A percentile compares a stretch with the other conserved stretches of the same genome.
Evolutionary conservation across 2,113 vertebrate genomes (phyloP).

Genomic region (Muscicapa adusta): DNA sequence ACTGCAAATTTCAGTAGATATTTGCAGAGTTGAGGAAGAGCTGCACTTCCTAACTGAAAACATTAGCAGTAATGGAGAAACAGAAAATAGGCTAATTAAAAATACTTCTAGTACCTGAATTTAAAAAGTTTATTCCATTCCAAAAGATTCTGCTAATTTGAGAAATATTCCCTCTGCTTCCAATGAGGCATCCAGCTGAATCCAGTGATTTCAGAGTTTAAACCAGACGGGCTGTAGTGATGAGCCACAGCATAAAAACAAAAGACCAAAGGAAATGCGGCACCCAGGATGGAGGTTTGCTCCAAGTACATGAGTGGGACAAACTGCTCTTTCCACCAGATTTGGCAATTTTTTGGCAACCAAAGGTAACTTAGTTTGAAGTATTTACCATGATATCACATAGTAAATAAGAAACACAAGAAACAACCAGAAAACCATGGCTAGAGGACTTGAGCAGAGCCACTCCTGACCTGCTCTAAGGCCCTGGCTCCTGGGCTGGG

Average conservation of each 20-base stretch:
- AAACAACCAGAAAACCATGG: not conserved
- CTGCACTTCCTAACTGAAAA: conserved; percentile 30
- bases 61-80: not conserved
- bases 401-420: not conserved
- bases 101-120: not conserved
- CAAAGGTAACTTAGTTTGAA: not conserved
- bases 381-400: not conserved
- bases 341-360: not conserved
- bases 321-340: not conserved
- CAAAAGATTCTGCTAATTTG: not conserved
- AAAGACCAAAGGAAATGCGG: not conserved
- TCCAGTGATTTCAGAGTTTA: not conserved
- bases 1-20: not conserved
- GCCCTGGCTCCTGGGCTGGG: not conserved
- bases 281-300: not conserved
- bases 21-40: conserved; percentile 9
- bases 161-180: not conserved
- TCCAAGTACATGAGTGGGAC: not conserved
- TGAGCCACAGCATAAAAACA: not conserved
- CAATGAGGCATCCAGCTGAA: not conserved
- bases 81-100: not conserved
- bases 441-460: not conserved
- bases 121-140: not conserved
- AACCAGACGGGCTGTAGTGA: not conserved
- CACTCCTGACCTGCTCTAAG: not conserved